Conservation (phyloP, 2,113 vertebrate species). For the Lagopus muta region DNA sequence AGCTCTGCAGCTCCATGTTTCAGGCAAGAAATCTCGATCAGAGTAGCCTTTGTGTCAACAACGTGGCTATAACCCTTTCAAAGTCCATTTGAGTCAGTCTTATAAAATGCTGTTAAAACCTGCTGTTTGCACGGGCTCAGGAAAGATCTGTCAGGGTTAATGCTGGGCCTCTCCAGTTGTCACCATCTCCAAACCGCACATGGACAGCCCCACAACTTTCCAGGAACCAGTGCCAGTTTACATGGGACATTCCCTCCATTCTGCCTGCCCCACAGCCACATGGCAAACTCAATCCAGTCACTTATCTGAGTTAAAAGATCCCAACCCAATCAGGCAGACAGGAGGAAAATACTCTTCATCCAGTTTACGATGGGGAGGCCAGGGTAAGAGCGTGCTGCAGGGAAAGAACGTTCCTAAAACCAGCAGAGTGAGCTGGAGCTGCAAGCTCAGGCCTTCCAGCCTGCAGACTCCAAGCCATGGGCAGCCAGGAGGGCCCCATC, state of each 20-base stretch:
- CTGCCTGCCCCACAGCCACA: rapidly evolving
- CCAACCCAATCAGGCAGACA: not conserved
- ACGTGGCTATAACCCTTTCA: not conserved
- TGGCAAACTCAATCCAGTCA: not conserved
- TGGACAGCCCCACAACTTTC: rapidly evolving
- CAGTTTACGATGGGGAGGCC: not conserved
- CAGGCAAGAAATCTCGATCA: not conserved
- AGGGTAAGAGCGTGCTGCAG: not conserved
- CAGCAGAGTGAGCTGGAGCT: not conserved
- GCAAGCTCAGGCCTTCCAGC: not conserved
- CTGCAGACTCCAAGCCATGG: rapidly evolving
- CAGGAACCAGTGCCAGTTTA: not conserved
- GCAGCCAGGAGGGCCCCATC: rapidly evolving
- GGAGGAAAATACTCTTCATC: not conserved
- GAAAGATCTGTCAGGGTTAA: not conserved
- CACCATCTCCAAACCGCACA: not conserved
- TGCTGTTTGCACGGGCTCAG: not conserved
- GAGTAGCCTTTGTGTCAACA: not conserved
- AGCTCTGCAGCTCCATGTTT: not conserved
- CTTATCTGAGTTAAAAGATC: not conserved
- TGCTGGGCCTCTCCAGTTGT: not conserved
- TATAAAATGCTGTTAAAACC: not conserved
- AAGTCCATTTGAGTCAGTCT: not conserved
- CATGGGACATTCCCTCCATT: not conserved
- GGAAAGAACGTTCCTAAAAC: not conserved